Percentiles rank a stretch among this genome's conserved stretches.
Conservation (phyloP, 92 coral and sea anemone species). For the Phymanthus crucifer region DNA sequence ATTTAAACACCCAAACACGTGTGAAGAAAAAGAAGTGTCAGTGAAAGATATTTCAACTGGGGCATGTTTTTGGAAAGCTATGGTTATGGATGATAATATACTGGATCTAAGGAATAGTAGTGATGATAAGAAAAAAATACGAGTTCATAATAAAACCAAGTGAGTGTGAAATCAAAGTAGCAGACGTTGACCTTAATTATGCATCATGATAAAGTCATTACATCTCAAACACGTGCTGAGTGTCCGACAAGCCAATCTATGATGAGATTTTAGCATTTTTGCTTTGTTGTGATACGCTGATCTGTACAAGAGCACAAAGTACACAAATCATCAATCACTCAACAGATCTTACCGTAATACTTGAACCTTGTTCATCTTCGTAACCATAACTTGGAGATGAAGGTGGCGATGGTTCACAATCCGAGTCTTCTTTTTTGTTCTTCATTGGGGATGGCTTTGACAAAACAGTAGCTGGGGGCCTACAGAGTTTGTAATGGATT, state of each 20-base stretch:
- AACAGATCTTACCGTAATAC: conserved; percentile 81
- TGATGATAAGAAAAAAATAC: not conserved
- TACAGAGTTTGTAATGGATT: conserved; percentile 25
- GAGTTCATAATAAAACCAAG: not conserved
- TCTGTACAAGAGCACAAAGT: not conserved
- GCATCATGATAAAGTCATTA: conserved; percentile 15
- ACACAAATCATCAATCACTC: conserved; percentile 31
- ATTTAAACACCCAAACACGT: not conserved
- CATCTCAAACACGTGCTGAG: conserved; percentile 17
- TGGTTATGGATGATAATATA: not conserved
- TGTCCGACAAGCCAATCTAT: conserved; percentile 10
- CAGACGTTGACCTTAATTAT: conserved; percentile 15
- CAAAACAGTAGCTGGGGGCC: conserved; percentile 97
- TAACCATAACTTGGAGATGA: conserved; percentile 75
- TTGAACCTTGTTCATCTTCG: conserved; percentile 85
- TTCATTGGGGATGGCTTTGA: conserved; percentile 82
- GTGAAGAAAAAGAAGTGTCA: not conserved
- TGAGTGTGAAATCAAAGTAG: not conserved
- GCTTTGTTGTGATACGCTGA: conserved; percentile 13
- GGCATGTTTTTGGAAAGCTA: not conserved
- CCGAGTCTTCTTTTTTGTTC: conserved; percentile 85
- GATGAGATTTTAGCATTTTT: not conserved
- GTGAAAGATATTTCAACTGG: not conserved
- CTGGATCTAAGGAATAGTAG: not conserved
- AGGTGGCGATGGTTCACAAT: conserved; percentile 96